phyloP scores from a whole-genome alignment of 2,797 vertebrate species.

The Heliangelus exortis region DNA sequence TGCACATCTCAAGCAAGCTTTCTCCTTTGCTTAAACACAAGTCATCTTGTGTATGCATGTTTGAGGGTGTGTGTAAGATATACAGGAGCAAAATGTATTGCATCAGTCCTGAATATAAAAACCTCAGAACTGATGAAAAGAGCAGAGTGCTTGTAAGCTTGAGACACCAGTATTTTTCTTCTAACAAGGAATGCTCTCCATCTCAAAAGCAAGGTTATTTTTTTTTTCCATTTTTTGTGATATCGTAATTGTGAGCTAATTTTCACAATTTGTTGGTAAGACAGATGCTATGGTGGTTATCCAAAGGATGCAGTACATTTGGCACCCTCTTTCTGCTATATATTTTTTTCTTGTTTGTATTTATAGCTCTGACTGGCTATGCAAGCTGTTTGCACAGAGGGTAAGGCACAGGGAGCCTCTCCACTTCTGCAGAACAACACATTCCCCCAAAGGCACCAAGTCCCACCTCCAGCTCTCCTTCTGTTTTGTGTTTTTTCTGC shows the following conservation, averaged over 20 bases:
- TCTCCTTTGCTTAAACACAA: neutral
- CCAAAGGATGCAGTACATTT: neutral
- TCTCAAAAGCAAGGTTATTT: neutral
- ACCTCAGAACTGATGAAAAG: too few species aligned
- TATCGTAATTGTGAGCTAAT: neutral
- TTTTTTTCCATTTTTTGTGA: neutral
- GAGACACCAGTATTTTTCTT: neutral
- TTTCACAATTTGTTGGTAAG: neutral
- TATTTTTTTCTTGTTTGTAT: neutral
- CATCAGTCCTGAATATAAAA: neutral
- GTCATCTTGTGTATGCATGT: neutral
- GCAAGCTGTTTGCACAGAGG: neutral
- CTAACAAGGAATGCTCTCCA: neutral
- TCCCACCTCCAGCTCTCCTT: neutral
- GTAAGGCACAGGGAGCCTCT: neutral
- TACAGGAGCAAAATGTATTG: neutral
- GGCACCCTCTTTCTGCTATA: neutral
- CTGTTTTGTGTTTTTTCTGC: constrained; percentile 15
- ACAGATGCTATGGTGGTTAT: neutral
- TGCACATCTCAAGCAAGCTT: neutral
- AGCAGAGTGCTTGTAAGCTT: neutral
- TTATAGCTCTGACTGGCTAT: neutral
- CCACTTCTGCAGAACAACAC: neutral
- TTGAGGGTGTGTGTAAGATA: neutral
- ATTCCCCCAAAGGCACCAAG: neutral